phyloP scores from a whole-genome alignment of 2,113 vertebrate genomes.

The Myanophis thanlyinensis region DNA sequence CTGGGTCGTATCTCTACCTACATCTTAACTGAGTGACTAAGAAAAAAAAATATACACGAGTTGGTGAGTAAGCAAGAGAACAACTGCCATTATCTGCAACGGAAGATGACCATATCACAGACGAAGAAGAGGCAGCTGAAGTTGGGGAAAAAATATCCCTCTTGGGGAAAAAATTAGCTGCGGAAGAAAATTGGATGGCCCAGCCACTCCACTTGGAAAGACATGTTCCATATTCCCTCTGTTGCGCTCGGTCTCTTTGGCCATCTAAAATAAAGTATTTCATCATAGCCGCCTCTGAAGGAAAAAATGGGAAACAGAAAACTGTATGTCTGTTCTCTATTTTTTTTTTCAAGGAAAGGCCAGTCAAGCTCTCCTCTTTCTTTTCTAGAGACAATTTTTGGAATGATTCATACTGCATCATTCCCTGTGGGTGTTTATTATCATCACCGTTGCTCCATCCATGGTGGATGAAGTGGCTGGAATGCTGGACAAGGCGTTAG shows the following conservation, averaged over 20 bases:
- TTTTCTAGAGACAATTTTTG: not conserved
- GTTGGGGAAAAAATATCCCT: not conserved
- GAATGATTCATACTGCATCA: not conserved
- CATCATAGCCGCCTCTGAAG: no score
- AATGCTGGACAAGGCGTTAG: no score
- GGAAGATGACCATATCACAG: not conserved
- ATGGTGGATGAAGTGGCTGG: no score
- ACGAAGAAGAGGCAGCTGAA: not conserved
- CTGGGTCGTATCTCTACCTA: not conserved
- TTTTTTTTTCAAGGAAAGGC: not conserved
- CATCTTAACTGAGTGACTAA: not conserved
- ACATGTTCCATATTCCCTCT: not conserved
- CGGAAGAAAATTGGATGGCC: no score
- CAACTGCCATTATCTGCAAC: not conserved
- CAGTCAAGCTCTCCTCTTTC: no score
- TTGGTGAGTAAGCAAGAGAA: not conserved
- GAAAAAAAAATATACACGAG: not conserved
- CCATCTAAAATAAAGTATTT: not conserved
- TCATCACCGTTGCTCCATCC: no score
- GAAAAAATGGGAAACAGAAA: not conserved
- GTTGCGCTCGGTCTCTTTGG: not conserved
- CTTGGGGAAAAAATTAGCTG: not conserved
- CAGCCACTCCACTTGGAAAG: not conserved
- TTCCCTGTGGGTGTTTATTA: not conserved
- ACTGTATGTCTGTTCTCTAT: not conserved